phyloP scores from a whole-genome alignment of 2,113 vertebrate genomes.

The Chaetops frenatus region DNA sequence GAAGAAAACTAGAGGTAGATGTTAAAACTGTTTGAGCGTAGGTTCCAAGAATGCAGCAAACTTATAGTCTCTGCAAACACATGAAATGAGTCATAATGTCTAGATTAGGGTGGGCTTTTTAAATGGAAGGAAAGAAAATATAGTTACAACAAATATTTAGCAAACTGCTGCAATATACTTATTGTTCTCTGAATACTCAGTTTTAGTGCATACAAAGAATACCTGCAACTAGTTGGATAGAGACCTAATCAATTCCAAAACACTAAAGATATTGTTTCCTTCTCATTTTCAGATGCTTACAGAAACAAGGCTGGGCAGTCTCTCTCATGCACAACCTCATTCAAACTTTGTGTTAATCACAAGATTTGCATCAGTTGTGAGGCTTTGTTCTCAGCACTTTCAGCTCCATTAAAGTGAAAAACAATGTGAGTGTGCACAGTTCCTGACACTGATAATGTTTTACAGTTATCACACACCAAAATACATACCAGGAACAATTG shows the following conservation, averaged over 20 bases:
- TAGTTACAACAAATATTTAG: slow-evolving; percentile 11
- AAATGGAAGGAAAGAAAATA: neutral
- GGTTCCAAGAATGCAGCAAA: neutral
- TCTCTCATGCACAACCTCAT: neutral
- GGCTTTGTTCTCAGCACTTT: slow-evolving; percentile 29
- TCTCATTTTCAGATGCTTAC: neutral
- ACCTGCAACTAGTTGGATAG: neutral
- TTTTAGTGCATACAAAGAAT: slow-evolving; percentile 4
- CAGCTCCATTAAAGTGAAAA: slow-evolving; percentile 31
- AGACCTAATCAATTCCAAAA: slow-evolving; percentile 10
- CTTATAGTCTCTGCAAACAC: neutral
- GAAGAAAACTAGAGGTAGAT: neutral
- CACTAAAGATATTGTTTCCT: neutral
- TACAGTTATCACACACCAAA: slow-evolving; percentile 48
- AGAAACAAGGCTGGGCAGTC: neutral
- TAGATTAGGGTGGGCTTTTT: neutral
- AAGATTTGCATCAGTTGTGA: slow-evolving; percentile 17
- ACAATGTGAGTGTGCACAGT: neutral
- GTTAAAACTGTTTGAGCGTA: neutral
- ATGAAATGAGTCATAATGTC: neutral
- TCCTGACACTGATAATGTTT: slow-evolving; percentile 32
- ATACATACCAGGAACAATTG: neutral
- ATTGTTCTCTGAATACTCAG: neutral
- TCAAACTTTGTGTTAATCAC: neutral
- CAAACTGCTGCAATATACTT: neutral